Evolutionary conservation across 2,797 vertebrate species (phyloP), one percentile per base, ranked within the genome.

Genomic region (Eulemur coronatus): DNA sequence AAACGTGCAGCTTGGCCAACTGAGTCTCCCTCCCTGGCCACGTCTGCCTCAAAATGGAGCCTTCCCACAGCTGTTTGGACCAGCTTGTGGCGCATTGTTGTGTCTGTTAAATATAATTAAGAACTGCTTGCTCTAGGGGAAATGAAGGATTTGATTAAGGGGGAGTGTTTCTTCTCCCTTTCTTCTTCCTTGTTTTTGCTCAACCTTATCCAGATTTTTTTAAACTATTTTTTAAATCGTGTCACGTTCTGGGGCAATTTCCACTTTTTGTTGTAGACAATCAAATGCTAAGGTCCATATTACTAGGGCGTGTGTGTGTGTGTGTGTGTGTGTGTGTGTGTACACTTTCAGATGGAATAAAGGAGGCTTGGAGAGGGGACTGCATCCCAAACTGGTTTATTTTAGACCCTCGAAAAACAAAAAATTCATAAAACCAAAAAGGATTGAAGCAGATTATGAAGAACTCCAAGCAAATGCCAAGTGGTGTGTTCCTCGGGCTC

Each of bases 51-150:
- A 85, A 86, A 90, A 69, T 0, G 92, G 61, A 98, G 97, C 89
- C 65, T 97, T 95, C 84, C 72, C 82, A 92, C 96, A 98, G 98
- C 96, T 98, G 96, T 95, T 98, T 96, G 97, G 95, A 97, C 92
- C 91, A 97, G 87, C 84, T 92, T 97, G 92, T 63, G 84, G 67
- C 63, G 15, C 79, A 26, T 14, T 96, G 94, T 80, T 98, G 38
- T 79, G 89, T 98, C 97, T 98, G 96, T 97, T 96, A 97, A 96
- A 96, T 84, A 96, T 97, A 98, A 98, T 98, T 97, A 98, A 98
- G 85, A 95, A 81, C 80, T 97, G 85, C 92, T 97, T 91, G 93
- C 94, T 97, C 97, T 78, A 85, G 89, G 94, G 92, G 84, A 98
- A 97, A 97, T 48, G 65, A 97, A 97, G 86, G 96, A 91, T 96